These are phyloP conservation scores for Urocitellus parryii DNA, from an alignment of 2,113 vertebrate genomes.

Conservation along the genomic window DNA sequence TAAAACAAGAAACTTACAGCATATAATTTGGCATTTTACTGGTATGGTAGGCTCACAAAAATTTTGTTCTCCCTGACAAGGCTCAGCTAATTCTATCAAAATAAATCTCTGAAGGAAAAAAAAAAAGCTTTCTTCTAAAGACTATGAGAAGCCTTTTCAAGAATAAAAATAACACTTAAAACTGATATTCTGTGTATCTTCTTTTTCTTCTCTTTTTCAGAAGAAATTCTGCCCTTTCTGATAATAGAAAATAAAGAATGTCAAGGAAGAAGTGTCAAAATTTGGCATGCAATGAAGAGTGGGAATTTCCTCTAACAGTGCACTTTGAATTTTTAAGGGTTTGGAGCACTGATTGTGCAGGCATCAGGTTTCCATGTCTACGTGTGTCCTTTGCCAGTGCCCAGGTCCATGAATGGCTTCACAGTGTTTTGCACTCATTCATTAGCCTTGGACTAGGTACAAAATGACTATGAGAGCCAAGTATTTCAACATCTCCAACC, in stretches of 20 bases:
- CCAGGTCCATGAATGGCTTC: not conserved
- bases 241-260: conserved; percentile 76
- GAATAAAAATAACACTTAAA: conserved; percentile 84
- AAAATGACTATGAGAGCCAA: not conserved
- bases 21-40: conserved; percentile 84
- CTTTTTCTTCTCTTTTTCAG: conserved; percentile 76
- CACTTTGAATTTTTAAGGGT: conserved; percentile 62
- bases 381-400: not conserved
- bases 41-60: conserved; percentile 79
- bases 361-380: not conserved
- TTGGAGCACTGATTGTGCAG: not conserved
- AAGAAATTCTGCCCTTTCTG: conserved; percentile 80
- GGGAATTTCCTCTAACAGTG: conserved; percentile 55
- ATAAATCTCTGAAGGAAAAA: conserved; percentile 79
- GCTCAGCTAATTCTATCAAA: conserved; percentile 84
- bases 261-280: conserved; percentile 67
- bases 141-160: conserved; percentile 80
- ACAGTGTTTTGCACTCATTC: not conserved
- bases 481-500: not conserved
- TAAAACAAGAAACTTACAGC: conserved; percentile 83
- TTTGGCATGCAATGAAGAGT: conserved; percentile 55
- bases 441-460: not conserved
- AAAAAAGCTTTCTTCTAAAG: conserved; percentile 79
- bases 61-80: conserved; percentile 83
- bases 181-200: conserved; percentile 71